Evolutionary conservation across 2,113 vertebrate species (phyloP), one percentile per base, ranked within the genome.

Genomic region (Myxocyprinus asiaticus): DNA sequence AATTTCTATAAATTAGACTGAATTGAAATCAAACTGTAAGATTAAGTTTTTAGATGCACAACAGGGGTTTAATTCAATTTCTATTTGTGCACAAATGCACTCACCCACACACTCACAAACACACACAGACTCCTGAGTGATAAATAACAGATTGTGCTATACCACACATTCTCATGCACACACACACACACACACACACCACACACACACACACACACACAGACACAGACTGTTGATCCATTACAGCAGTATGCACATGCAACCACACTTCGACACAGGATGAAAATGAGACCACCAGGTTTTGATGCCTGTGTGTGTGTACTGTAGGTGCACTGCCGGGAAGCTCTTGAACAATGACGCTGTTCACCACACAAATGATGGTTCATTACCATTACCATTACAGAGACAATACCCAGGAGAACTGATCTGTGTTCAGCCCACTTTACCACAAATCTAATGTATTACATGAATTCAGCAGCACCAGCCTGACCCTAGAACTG

Each of bases 1-100:
- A 76, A 76, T 50, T 33, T 77, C 71, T 76, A 76, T 64, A 70
- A 79, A 79, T 63, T 70, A 65, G 77, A 65, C n/a, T 8, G 33
- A 50, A 70, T 53, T 70, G 42, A 14, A 53, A 42, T 55, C 22
- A n/a, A 43, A 43, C 15, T 70, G 67, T 42, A 42, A 70, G 53
- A 70, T 70, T 14, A 55, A 42, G 22, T 69, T 55, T 33, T 33
- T 70, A 70, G 15, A 55, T 70, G 50, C 67, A 55, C 67, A 42
- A 55, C 67, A 55, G 50, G 48, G 22, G 50, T 43, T 53, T n/a
- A 5, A 53, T 14, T 69, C 4, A 2, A 69, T 51, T 68, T 51
- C 6, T 64, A 12, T 64, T 50, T 51, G 47, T 2, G 0, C 14
- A 12, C 7, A 42, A 9, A 51, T 42, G 33, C 47, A 64, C 59